Conservation (phyloP, 2,113 vertebrate species). For the Oncorhynchus mykiss region DNA sequence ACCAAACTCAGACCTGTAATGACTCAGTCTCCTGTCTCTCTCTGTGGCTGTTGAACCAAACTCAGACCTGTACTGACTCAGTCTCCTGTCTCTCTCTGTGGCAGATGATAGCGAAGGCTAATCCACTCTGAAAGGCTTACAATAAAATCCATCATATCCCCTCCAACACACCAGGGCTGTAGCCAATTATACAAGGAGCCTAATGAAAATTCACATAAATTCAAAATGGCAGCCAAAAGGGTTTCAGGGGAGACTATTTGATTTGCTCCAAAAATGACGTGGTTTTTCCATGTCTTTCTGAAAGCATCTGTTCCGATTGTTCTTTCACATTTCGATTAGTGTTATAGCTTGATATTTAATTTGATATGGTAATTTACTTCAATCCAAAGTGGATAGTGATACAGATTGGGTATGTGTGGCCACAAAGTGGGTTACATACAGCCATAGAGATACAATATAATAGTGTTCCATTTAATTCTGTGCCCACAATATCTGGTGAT, state of each 20-base stretch:
- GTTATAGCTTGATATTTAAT: not conserved
- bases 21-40: too few species aligned
- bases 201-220: too few species aligned
- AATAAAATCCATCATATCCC: constrained; percentile 47
- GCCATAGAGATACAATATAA: not conserved
- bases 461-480: not conserved
- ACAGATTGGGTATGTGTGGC: not conserved
- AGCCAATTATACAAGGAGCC: not conserved
- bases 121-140: constrained; percentile 37
- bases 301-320: not conserved
- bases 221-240: constrained; percentile 12
- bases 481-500: not conserved
- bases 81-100: constrained; percentile 30
- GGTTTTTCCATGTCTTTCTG: not conserved
- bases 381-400: not conserved
- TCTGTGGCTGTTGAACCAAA: not conserved
- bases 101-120: constrained; percentile 51
- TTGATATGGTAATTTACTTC: not conserved
- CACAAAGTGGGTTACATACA: not conserved
- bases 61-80: not conserved
- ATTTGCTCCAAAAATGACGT: not conserved
- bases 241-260: constrained; percentile 19
- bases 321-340: too few species aligned
- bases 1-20: too few species aligned
- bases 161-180: constrained; percentile 41